Conservation (phyloP, 2,888 invertebrate genomes). For the Dastarcus helophoroides region DNA sequence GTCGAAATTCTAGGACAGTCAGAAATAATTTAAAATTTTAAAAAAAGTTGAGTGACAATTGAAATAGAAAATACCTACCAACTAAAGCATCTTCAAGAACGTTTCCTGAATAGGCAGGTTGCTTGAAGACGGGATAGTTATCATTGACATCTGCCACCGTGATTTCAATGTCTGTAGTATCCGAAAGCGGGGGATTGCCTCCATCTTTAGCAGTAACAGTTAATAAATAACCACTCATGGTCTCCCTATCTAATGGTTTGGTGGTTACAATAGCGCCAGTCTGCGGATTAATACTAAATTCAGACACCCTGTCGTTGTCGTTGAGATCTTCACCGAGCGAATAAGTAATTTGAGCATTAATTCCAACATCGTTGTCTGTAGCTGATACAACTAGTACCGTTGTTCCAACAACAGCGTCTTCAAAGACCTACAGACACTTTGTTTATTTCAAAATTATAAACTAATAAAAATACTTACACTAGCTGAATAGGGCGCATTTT, state of each 20-base stretch:
- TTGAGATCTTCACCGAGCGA: conserved; percentile 58
- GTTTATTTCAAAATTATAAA: not conserved
- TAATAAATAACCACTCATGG: conserved; percentile 66
- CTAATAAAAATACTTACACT: conserved; percentile 41
- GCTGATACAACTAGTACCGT: conserved; percentile 88
- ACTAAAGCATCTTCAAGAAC: conserved; percentile 82
- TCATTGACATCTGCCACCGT: conserved; percentile 94
- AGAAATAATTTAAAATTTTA: conserved; percentile 3
- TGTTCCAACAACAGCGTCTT: conserved; percentile 85
- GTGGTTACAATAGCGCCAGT: conserved; percentile 90
- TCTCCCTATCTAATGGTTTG: conserved; percentile 75
- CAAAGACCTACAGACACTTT: conserved; percentile 58
- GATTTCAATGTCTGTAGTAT: conserved; percentile 93
- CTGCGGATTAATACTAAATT: conserved; percentile 81
- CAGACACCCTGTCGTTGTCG: conserved; percentile 47
- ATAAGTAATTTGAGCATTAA: conserved; percentile 84
- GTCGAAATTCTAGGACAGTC: too few species aligned
- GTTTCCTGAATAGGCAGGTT: conserved; percentile 67
- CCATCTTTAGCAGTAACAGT: conserved; percentile 90
- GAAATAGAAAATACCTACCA: conserved; percentile 39
- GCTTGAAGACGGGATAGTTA: conserved; percentile 79
- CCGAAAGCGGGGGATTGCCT: conserved; percentile 79
- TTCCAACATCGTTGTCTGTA: conserved; percentile 86
- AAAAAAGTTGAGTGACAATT: too few species aligned
- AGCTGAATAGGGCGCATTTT: conserved; percentile 84